Evolutionary conservation across 2,888 invertebrate genomes (phyloP), one percentile per base, ranked within the genome.

Genomic region (Terebella lapidaria): DNA sequence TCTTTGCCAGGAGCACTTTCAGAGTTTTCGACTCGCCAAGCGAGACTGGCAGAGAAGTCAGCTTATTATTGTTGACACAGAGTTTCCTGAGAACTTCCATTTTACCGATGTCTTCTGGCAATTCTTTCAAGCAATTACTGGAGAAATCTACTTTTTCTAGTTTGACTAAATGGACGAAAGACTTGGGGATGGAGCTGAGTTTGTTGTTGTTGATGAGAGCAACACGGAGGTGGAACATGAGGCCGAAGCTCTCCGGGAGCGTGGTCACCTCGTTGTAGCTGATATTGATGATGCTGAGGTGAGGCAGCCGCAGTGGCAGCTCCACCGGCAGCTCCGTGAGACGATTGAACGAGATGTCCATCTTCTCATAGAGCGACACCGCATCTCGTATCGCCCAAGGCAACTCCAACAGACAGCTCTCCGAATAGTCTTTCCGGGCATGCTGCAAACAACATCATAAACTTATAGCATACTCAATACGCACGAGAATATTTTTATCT

Each of bases 91-190:
- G 66, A 5, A 64, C 66, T 64, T 75, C 72, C 74, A 80, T 74
- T 54, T 70, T 66, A 2, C 76, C 76, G 15, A 79, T 63, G 56
- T 74, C 72, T 46, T 71, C 72, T 15, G 78, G 77, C 18, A 80
- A 65, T 25, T 72, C 70, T 56, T 67, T 66, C 24, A 80, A 61
- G 20, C 59, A 25, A 64, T 81, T 81, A 61, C 74, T 61, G 2
- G 78, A 77, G 18, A 80, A 52, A 63, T 81, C 79, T 22, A 79
- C 58, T 66, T 77, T 77, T 59, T 73, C 71, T 26, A 81, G 69
- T 57, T 78, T 79, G 18, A 72, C 71, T 1, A 80, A 68, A 45
- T 71, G 71, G 1, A 69, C 67, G 58, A 80, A 74, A 15, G 75
- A 75, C 3, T 64, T 52, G 0, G 81, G 81, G 10, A 81, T 64